phyloP scores from a whole-genome alignment of 1,140 invertebrate species.

The Dreissena rostriformis region DNA sequence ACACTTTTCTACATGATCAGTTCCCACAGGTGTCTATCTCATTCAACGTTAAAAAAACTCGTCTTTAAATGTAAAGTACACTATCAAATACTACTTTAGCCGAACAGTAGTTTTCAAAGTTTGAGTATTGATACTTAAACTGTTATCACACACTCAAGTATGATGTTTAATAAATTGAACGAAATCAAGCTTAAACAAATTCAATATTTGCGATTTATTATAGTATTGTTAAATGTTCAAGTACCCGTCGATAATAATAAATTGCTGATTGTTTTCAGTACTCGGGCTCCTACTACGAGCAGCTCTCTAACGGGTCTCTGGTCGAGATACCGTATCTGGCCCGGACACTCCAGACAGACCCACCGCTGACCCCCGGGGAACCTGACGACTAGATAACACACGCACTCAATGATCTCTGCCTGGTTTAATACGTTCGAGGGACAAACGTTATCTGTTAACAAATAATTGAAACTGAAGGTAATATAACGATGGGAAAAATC shows the following conservation, averaged over 20 bases:
- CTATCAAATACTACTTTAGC: too few relatives aligned
- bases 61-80: too few relatives aligned
- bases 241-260: background rate
- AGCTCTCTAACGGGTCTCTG: conserved; percentile 49
- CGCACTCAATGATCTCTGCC: background rate
- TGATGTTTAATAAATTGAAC: too few relatives aligned
- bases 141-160: too few relatives aligned
- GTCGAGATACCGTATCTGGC: conserved; percentile 44
- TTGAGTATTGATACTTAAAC: too few relatives aligned
- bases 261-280: conserved; percentile 25
- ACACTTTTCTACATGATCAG: too few relatives aligned
- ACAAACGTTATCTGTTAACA: background rate
- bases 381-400: background rate
- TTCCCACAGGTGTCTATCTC: background rate
- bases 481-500: background rate
- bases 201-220: background rate
- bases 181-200: too few relatives aligned
- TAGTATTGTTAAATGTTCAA: background rate
- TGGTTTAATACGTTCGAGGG: background rate
- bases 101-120: too few relatives aligned
- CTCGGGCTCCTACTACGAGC: conserved; percentile 52
- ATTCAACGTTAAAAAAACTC: background rate
- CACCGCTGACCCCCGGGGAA: background rate
- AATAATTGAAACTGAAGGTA: background rate
- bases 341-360: background rate